Conservation (phyloP, 2,888 invertebrate species). For the Epistrophella euchroma region DNA sequence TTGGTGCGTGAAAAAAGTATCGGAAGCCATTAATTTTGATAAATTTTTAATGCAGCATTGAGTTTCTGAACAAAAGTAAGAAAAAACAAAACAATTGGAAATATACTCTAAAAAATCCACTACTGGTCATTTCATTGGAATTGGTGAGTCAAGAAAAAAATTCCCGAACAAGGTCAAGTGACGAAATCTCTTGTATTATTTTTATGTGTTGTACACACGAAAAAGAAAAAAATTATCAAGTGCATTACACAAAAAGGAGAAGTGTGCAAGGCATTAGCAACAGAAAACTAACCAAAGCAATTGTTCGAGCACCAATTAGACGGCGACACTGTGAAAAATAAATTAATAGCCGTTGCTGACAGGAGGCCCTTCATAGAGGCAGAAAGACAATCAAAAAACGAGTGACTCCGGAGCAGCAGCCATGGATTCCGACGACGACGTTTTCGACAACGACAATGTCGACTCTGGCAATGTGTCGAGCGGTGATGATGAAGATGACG, state of each 20-base stretch:
- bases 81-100: conserved; percentile 6
- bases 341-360: conserved; percentile 19
- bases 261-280: conserved; percentile 24
- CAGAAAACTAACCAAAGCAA: conserved; percentile 18
- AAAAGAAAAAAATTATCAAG: conserved; percentile 56
- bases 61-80: conserved; percentile 23
- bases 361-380: conserved; percentile 50
- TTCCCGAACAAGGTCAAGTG: conserved; percentile 75
- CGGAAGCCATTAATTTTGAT: conserved; percentile 19
- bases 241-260: conserved; percentile 59
- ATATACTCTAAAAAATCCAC: neutral
- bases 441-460: conserved; percentile 91
- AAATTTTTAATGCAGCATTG: neutral
- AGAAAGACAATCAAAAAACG: conserved; percentile 44
- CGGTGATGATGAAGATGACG: conserved; percentile 93
- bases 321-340: conserved; percentile 29
- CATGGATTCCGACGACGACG: conserved; percentile 98
- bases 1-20: conserved; percentile 42
- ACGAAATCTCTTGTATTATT: conserved; percentile 64
- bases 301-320: conserved; percentile 25
- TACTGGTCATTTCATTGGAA: neutral
- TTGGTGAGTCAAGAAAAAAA: conserved; percentile 58
- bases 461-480: conserved; percentile 95
- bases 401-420: conserved; percentile 9
- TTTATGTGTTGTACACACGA: conserved; percentile 62